Conservation (phyloP, 2,797 vertebrate species). For the Bryconaethiops microstoma region DNA sequence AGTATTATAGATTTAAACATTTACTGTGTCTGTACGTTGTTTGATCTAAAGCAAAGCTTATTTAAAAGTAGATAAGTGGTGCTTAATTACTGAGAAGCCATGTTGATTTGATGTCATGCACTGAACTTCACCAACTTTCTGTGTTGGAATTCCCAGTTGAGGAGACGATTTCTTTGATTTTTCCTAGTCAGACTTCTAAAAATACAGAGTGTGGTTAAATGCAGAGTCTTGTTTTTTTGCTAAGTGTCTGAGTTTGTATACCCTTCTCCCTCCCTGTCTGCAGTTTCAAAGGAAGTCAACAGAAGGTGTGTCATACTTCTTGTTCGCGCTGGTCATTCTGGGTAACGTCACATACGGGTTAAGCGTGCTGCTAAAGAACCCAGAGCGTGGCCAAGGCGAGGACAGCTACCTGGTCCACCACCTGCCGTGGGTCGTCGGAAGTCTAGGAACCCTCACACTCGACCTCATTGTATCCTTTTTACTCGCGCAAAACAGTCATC, state of each 20-base stretch:
- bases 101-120: too few relatives aligned
- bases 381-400: constrained; percentile 78
- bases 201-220: too few relatives aligned
- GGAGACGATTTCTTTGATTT: too few relatives aligned
- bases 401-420: constrained; percentile 87
- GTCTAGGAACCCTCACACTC: constrained; percentile 88
- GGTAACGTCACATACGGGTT: constrained; percentile 89
- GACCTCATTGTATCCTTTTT: constrained; percentile 91
- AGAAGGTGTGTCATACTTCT: constrained; percentile 85
- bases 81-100: too few relatives aligned
- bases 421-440: constrained; percentile 95
- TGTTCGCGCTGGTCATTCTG: constrained; percentile 92
- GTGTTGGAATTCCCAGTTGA: too few relatives aligned
- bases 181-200: too few relatives aligned
- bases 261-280: not conserved
- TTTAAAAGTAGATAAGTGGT: too few relatives aligned
- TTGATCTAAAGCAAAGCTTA: too few relatives aligned
- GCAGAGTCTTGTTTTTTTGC: too few relatives aligned
- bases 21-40: too few relatives aligned
- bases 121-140: too few relatives aligned
- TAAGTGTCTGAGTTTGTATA: not conserved
- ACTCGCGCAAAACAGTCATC: not conserved
- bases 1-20: too few relatives aligned
- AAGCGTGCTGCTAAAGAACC: constrained; percentile 92
- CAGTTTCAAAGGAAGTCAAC: constrained; percentile 92